Evolutionary conservation across 1,140 invertebrate species (phyloP).

Genomic region (Drosophila lacteicornis): DNA sequence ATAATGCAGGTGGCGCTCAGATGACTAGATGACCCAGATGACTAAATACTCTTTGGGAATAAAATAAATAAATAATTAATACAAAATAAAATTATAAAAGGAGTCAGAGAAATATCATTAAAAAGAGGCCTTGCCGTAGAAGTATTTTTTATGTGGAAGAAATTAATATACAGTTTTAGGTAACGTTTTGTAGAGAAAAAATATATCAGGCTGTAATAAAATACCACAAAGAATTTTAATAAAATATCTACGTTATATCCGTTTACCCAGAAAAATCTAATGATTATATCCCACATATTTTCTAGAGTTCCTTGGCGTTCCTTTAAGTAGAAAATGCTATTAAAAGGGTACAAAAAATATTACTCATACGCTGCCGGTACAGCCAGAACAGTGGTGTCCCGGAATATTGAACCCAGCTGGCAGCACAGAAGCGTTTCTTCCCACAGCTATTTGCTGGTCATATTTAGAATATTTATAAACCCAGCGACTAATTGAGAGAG

Average conservation of each 20-base stretch:
- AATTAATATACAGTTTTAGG: too few species aligned
- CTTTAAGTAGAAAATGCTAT: too few species aligned
- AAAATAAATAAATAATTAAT: not conserved
- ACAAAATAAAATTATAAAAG: not conserved
- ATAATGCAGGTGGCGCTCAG: not conserved
- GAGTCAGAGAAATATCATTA: not conserved
- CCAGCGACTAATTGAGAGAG: constrained; percentile 37
- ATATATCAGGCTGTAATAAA: too few species aligned
- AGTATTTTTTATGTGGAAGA: too few species aligned
- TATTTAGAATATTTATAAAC: constrained; percentile 34
- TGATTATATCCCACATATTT: not conserved
- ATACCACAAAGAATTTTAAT: not conserved
- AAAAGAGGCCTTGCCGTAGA: too few species aligned
- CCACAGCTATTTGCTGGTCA: constrained; percentile 39
- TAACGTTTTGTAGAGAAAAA: too few species aligned
- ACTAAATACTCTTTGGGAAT: not conserved
- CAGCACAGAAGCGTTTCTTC: constrained; percentile 3
- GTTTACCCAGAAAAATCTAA: not conserved
- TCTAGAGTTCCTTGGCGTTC: not conserved
- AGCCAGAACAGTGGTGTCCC: constrained; percentile 37
- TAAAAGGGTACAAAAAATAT: constrained; percentile 17
- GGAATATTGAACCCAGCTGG: constrained; percentile 7
- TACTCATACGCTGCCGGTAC: constrained; percentile 52
- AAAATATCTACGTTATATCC: not conserved
- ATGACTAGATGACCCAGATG: too few species aligned